Evolutionary conservation across 2,113 vertebrate genomes (phyloP).

Genomic region (Alectura lathami): DNA sequence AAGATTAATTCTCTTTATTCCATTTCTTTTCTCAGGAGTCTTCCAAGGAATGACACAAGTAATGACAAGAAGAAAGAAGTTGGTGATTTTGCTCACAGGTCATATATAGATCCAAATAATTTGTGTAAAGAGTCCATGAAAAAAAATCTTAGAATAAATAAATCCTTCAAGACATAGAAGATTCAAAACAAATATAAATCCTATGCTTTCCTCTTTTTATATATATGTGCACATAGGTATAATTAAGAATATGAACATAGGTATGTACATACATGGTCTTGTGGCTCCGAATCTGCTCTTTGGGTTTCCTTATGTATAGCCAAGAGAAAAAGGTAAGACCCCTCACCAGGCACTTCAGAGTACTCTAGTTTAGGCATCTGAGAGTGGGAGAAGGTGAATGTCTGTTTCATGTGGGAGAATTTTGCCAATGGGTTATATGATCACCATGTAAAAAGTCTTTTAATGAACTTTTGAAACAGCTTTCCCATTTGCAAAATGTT

Average conservation of each 20-base stretch:
- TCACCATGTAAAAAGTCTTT: background rate
- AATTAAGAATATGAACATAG: accelerated
- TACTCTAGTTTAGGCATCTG: background rate
- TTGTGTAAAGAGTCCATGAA: background rate
- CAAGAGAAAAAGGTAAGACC: background rate
- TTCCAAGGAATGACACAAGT: background rate
- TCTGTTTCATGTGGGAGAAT: background rate
- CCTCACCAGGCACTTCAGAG: background rate
- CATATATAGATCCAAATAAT: background rate
- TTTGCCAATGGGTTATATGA: background rate
- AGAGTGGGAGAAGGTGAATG: background rate
- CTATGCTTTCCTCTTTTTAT: background rate
- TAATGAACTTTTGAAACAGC: background rate
- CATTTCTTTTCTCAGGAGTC: constrained; percentile 26
- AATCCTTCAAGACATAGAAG: background rate
- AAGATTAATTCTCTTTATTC: background rate
- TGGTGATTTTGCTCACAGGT: background rate
- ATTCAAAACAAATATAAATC: background rate
- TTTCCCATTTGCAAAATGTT: background rate
- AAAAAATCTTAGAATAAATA: background rate
- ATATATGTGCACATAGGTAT: accelerated
- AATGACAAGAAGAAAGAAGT: constrained; percentile 1
- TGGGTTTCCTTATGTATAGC: background rate
- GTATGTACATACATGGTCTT: no score
- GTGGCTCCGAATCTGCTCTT: background rate